phyloP scores from a whole-genome alignment of 2,797 vertebrate genomes.

The Pelochelys cantorii region DNA sequence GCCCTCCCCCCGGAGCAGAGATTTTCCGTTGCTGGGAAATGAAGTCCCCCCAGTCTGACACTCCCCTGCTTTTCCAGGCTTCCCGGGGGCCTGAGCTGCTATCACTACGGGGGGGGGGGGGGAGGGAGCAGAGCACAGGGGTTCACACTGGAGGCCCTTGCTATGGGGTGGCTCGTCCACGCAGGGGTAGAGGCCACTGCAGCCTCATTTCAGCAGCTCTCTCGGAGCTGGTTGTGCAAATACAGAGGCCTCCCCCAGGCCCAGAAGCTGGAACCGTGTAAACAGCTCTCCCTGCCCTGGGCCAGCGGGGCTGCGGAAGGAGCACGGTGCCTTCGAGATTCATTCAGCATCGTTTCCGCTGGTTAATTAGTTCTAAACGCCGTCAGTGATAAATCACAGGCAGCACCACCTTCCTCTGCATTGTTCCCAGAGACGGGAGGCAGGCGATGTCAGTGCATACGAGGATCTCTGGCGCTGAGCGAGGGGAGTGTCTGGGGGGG shows the following conservation, averaged over 20 bases:
- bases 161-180: not conserved
- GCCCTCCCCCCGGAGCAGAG: not conserved
- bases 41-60: not conserved
- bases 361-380: conserved; percentile 53
- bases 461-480: no score
- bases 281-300: conserved; percentile 47
- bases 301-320: conserved; percentile 42
- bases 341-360: conserved; percentile 54
- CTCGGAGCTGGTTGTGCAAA: conserved; percentile 63
- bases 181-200: not conserved
- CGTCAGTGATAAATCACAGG: conserved; percentile 49
- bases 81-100: not conserved
- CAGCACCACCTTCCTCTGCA: not conserved
- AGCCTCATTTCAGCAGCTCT: conserved; percentile 62
- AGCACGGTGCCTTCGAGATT: conserved; percentile 38
- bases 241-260: conserved; percentile 38
- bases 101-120: not conserved
- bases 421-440: not conserved
- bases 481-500: not conserved
- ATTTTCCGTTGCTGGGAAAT: not conserved
- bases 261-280: conserved; percentile 19
- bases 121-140: not conserved
- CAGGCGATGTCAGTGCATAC: not conserved
- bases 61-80: not conserved
- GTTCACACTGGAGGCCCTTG: not conserved